Evolutionary conservation across 2,113 vertebrate genomes (phyloP), one percentile per base, ranked within the genome.

Genomic region (Leucosticte australis): DNA sequence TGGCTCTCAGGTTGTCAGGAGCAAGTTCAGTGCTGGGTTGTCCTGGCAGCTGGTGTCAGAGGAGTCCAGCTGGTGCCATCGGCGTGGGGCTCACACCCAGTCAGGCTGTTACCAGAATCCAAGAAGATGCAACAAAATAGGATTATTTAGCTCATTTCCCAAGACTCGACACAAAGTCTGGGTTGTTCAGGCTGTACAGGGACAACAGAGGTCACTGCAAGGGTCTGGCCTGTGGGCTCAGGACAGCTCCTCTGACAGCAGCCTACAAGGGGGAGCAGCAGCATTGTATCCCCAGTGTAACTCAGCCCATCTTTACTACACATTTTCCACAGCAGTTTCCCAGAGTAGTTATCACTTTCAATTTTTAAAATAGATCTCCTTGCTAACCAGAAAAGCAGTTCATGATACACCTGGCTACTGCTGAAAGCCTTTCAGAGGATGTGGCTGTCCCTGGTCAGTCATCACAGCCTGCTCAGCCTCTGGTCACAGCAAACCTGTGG

Each of bases 401-500:
- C 53, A 19, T 69, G 63, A 67, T n/a, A 28, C 39, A 71, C 53
- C 35, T 71, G 50, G 56, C 30, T 57, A 31, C 53, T 71, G 46
- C 55, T 84, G 44, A 49, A 85, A 78, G 15, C 35, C 46, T 60
- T 79, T 68, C 50, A 53, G 71, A 89, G 82, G 33, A 33, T 20
- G 59, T 42, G 80, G 41, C 83, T 75, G 83, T 33, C 70, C 67
- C 33, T 50, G 18, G 14, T 55, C 84, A 62, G 27, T 28, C 64
- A 30, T 21, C 75, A 28, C n/a, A 78, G 76, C 47, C 69, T 85
- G 63, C 76, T 85, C 70, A 91, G 73, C 42, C 50, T 90, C 90
- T 82, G 57, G 59, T 44, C 39, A 50, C 27, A 93, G 90, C 74
- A 96, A 98, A 96, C 59, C 69, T 77, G 84, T 92, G 70, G 60